These are phyloP conservation scores for Borostomias antarcticus DNA, from an alignment of 2,797 vertebrate genomes.

Conservation along the genomic window DNA sequence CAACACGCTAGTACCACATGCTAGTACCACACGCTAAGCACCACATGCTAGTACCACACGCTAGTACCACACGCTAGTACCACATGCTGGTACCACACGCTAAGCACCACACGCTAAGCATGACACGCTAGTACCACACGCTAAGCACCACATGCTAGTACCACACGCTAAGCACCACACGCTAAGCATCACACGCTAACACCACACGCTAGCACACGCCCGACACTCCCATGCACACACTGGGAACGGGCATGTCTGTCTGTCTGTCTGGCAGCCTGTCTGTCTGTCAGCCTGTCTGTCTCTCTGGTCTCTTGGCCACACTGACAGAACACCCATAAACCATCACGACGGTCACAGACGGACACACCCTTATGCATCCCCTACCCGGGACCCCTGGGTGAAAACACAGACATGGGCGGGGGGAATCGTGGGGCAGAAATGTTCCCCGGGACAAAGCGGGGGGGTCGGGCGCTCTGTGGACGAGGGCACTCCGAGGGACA, in stretches of 20 bases:
- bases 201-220: not conserved
- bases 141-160: too few species aligned
- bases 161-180: not conserved
- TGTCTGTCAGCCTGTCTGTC: too few species aligned
- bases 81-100: too few species aligned
- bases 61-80: not conserved
- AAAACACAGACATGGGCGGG: not conserved
- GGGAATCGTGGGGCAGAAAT: not conserved
- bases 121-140: not conserved
- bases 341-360: too few species aligned
- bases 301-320: too few species aligned
- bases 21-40: not conserved
- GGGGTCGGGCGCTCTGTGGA: not conserved
- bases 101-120: not conserved
- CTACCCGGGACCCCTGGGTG: not conserved
- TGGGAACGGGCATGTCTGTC: too few species aligned
- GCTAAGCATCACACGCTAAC: too few species aligned
- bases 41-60: not conserved
- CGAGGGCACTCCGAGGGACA: constrained; percentile 6
- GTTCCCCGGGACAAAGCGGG: too few species aligned
- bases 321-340: too few species aligned
- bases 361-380: not conserved
- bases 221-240: not conserved
- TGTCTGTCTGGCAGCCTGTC: too few species aligned
- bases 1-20: not conserved